Base-by-base conservation (phyloP, 2,888 invertebrate species). In the Cybosia mesomella region DNA sequence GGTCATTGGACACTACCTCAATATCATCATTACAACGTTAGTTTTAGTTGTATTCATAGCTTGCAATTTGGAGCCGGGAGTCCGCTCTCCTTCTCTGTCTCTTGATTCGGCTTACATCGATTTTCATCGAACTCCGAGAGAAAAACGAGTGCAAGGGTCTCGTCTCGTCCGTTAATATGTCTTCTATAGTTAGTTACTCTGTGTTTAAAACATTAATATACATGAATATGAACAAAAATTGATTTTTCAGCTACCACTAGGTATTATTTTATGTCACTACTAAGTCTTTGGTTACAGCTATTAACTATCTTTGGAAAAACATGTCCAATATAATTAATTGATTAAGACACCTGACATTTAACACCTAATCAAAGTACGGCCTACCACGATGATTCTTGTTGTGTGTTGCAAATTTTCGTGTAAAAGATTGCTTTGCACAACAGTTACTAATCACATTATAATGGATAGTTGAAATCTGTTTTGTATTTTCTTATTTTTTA, bases 321-420 rank as follows among this genome's bases (percentile, higher is more conserved):
- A 21, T 15, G 43, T 60, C 21, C 11, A 59, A 34, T 18, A 4
- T 28, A 28, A 59, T 59, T 7, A n/a, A 28, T 32, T 49, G 49
- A 49, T 49, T 49, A 49, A n/a, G 49, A 49, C 49, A 49, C 49
- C 49, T 49, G 49, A 49, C 49, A 49, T 49, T 49, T 49, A 49
- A 49, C 49, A 18, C 49, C 49, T n/a, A 49, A 49, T 49, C 49
- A 49, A 49, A 49, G n/a, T 49, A 49, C n/a, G 18, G 18, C 43
- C 43, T n/a, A 49, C n/a, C 49, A n/a, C 49, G n/a, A 49, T n/a
- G 7, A n/a, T n/a, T 49, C 49, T 9, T 49, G n/a, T 49, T 49
- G 18, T 49, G 49, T 49, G 49, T 49, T 49, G 49, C n/a, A 18
- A 49, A 49, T 49, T 49, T 49, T 49, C n/a, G 49, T 49, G 49